Conservation (phyloP, 2,888 invertebrate genomes). For the Fragum whitleyi region DNA sequence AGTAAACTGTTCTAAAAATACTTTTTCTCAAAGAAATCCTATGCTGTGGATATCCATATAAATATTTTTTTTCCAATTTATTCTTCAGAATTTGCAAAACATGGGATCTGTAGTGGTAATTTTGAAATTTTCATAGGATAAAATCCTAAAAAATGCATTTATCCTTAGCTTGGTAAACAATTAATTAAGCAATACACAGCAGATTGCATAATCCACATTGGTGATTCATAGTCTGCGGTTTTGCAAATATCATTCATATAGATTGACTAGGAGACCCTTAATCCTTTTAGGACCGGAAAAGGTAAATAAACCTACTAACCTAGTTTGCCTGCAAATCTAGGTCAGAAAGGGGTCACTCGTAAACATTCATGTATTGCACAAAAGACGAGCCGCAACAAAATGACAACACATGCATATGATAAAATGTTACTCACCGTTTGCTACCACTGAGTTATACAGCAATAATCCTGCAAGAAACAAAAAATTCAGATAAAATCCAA, state of each 20-base stretch:
- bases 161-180: too few species aligned
- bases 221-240: not conserved
- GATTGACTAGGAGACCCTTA: not conserved
- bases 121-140: too few species aligned
- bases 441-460: constrained; percentile 77
- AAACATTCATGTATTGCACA: not conserved
- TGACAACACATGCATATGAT: constrained; percentile 39
- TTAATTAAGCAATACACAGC: not conserved
- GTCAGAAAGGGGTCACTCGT: constrained; percentile 25
- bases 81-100: too few species aligned
- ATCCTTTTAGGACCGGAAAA: constrained; percentile 1
- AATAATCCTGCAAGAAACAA: constrained; percentile 75
- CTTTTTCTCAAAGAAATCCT: too few species aligned
- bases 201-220: not conserved
- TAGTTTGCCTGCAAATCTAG: constrained; percentile 22
- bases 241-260: not conserved
- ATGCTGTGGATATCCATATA: too few species aligned
- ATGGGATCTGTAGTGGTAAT: too few species aligned
- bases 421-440: constrained; percentile 74
- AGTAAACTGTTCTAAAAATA: too few species aligned
- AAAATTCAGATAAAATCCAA: constrained; percentile 33
- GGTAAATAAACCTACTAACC: constrained; percentile 37
- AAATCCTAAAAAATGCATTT: too few species aligned
- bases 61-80: too few species aligned
- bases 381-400: not conserved